Evolutionary conservation across 2,113 vertebrate genomes (phyloP).

Genomic region (Cepphus grylle): DNA sequence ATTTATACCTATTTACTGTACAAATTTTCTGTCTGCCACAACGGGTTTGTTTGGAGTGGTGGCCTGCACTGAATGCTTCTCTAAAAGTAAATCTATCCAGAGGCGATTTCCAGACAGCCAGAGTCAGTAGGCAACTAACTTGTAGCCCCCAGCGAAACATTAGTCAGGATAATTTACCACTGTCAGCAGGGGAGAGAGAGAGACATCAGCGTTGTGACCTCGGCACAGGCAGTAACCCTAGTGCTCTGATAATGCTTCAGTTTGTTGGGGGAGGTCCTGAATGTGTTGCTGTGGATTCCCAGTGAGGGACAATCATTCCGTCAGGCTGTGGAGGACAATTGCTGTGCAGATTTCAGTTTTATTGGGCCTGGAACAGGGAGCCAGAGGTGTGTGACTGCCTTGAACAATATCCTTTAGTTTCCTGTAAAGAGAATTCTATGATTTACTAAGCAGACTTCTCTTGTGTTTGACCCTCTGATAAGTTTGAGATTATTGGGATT

Average conservation of each 20-base stretch:
- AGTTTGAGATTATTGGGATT: not conserved
- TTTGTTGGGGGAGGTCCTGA: not conserved
- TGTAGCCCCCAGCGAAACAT: conserved; percentile 24
- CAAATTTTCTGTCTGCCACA: conserved; percentile 51
- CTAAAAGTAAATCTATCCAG: conserved; percentile 54
- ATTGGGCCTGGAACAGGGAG: not conserved
- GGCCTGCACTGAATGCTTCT: conserved; percentile 45
- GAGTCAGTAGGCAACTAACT: conserved; percentile 47
- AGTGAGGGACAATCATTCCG: not conserved
- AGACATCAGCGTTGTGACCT: conserved; percentile 13
- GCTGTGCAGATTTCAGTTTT: not conserved
- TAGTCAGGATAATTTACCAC: conserved; percentile 17
- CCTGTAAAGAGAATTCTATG: not conserved
- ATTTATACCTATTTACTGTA: conserved; percentile 59
- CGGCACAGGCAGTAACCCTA: not conserved
- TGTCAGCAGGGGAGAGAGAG: conserved; percentile 6
- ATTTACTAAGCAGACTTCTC: not conserved
- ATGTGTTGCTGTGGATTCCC: not conserved
- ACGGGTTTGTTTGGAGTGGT: conserved; percentile 33
- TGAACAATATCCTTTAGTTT: not conserved
- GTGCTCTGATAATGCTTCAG: not conserved
- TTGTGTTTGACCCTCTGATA: not conserved
- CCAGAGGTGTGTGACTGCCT: not conserved
- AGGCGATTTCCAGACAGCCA: conserved; percentile 56
- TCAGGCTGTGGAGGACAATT: not conserved